A percentile compares a stretch with the other conserved stretches of the same genome.
These are phyloP conservation scores for Chrysolina oricalcia DNA, from an alignment of 2,888 invertebrate species.

Conservation along the genomic window DNA sequence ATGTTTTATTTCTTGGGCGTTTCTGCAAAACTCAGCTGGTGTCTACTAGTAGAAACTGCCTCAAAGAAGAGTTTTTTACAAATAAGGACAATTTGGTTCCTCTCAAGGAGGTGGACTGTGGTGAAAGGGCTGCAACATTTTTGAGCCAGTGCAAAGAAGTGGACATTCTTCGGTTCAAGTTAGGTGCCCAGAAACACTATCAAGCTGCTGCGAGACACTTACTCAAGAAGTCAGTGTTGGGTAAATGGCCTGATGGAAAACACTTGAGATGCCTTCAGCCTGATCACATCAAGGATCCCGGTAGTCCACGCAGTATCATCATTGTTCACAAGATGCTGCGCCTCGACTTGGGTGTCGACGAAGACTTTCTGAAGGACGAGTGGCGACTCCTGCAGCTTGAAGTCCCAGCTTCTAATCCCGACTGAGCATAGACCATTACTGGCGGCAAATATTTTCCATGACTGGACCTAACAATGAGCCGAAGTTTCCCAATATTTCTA, in stretches of 20 bases:
- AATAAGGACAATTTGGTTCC: constrained; percentile 10
- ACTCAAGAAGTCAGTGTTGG: constrained; percentile 14
- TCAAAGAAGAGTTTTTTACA: not conserved
- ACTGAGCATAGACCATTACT: constrained; percentile 18
- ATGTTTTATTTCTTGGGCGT: constrained; percentile 31
- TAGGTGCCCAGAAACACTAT: constrained; percentile 2
- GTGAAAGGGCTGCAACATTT: constrained; percentile 6
- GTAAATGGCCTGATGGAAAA: constrained; percentile 24
- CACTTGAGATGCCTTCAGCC: constrained; percentile 23
- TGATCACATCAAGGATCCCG: constrained; percentile 22
- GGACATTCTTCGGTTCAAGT: constrained; percentile 2
- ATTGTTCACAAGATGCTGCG: constrained; percentile 16
- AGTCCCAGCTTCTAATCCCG: constrained; percentile 16
- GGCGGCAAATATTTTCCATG: constrained; percentile 7
- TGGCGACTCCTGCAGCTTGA: constrained; percentile 22
- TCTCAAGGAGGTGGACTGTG: constrained; percentile 10
- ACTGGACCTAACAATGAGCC: too few relatives aligned
- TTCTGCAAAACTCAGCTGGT: constrained; percentile 3
- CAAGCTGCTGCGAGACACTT: constrained; percentile 1
- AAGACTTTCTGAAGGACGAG: not conserved
- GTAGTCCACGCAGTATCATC: constrained; percentile 16
- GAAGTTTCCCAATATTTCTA: not conserved
- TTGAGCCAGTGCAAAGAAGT: not conserved
- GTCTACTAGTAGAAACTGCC: constrained; percentile 10
- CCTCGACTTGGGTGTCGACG: not conserved